Base-by-base conservation (phyloP, 2,113 vertebrate species). In the Acinonyx jubatus region DNA sequence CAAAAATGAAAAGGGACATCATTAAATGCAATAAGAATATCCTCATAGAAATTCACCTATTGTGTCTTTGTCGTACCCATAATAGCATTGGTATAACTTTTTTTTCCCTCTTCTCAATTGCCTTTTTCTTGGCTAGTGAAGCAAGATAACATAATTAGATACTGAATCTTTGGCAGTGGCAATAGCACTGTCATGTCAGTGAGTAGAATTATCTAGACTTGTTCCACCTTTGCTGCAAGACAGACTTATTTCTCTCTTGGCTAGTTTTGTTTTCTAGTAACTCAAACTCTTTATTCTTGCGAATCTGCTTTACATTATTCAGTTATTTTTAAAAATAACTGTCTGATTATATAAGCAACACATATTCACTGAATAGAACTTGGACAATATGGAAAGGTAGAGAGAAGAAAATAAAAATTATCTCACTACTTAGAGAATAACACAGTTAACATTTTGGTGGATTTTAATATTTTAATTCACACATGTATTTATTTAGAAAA, bases 311-410 rank as follows among this genome's bases (percentile, higher is more conserved):
- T 86, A 92, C 71, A 71, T 63, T 86, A 94, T 91, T 97, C 63
- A 81, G 52, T 95, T 94, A 93, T 91, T 94, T 98, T 94, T 78
- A 41, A 91, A 95, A 97, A 76, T 80, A 94, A 93, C 68, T 78
- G 29, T 14, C 45, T 91, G 65, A 66, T 97, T 96, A 89, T 68
- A 89, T 79, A 96, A 95, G 87, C 36, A 84, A 85, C 41, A 68
- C 45, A 69, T 89, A 76, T 68, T 91, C 83, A 87, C 68, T 89
- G 90, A 92, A 79, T 61, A 57, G 79, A 83, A 93, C 91, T 96
- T 63, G 73, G 80, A 94, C 95, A 81, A 86, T 80, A 88, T 57
- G 52, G 18, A 93, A 94, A 93, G 89, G 33, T 38, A 73, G 16
- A 84, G 71, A 71, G 68, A 96, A 93, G 48, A 89, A 96, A 93